Evolutionary conservation across 2,797 vertebrate species (phyloP).

Genomic region (Prionace glauca): DNA sequence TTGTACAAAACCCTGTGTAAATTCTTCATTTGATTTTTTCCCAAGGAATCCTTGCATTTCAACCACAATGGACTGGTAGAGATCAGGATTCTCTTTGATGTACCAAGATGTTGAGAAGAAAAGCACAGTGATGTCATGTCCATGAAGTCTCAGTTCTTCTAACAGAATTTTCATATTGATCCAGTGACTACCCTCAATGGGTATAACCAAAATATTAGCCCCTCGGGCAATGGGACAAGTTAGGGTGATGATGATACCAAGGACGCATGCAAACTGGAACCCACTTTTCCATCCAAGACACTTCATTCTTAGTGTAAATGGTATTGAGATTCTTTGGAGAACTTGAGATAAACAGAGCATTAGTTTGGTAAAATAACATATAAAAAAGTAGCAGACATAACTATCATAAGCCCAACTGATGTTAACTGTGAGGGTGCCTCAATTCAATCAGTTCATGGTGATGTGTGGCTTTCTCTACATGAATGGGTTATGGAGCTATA

Average conservation of each 20-base stretch:
- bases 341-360: background rate
- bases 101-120: constrained; percentile 56
- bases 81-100: constrained; percentile 48
- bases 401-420: too few species aligned
- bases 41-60: background rate
- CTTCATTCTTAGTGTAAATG: background rate
- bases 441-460: too few species aligned
- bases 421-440: too few species aligned
- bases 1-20: background rate
- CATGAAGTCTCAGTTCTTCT: constrained; percentile 51
- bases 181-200: constrained; percentile 66
- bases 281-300: background rate
- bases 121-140: constrained; percentile 60
- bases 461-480: too few species aligned
- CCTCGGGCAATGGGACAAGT: background rate
- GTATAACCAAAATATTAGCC: constrained; percentile 50
- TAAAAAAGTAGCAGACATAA: background rate
- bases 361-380: background rate
- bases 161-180: constrained; percentile 64
- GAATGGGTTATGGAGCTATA: too few species aligned
- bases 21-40: background rate
- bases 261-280: background rate
- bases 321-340: background rate
- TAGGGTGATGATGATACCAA: background rate
- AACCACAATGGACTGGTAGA: constrained; percentile 44